phyloP scores from a whole-genome alignment of 2,888 invertebrate genomes.

The Schizaphis graminum region DNA sequence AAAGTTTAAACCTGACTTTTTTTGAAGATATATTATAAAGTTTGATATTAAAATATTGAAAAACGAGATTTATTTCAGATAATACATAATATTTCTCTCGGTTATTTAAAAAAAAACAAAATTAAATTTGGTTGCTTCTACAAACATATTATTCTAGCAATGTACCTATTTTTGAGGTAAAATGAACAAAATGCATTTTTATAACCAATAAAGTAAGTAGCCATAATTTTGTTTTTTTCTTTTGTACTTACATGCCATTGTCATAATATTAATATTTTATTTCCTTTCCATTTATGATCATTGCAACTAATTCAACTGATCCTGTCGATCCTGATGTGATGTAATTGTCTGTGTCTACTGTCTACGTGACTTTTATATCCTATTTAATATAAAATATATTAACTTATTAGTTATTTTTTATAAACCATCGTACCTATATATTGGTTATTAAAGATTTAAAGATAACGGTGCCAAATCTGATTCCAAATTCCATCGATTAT shows the following conservation, averaged over 20 bases:
- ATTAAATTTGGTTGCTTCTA: not conserved
- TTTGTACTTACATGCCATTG: not conserved
- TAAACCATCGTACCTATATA: not conserved
- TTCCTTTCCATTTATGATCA: not conserved
- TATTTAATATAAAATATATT: not conserved
- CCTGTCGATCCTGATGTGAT: not conserved
- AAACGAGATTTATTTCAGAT: not conserved
- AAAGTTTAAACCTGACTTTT: not conserved
- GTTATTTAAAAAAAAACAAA: not conserved
- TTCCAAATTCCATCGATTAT: slow-evolving; percentile 5
- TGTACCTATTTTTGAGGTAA: too few relatives aligned
- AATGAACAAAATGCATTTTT: not conserved
- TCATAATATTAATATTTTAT: not conserved
- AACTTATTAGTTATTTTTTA: not conserved
- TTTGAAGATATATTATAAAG: not conserved
- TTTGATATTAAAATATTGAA: not conserved
- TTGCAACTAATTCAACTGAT: not conserved
- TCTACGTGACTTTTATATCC: not conserved
- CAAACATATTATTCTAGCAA: too few relatives aligned
- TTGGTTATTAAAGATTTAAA: not conserved
- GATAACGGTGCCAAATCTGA: not conserved
- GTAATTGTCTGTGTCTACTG: not conserved
- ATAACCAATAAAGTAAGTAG: not conserved
- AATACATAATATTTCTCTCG: not conserved
- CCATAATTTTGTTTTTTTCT: not conserved